phyloP scores from a whole-genome alignment of 2,113 vertebrate genomes.

The Cyanoderma ruficeps region DNA sequence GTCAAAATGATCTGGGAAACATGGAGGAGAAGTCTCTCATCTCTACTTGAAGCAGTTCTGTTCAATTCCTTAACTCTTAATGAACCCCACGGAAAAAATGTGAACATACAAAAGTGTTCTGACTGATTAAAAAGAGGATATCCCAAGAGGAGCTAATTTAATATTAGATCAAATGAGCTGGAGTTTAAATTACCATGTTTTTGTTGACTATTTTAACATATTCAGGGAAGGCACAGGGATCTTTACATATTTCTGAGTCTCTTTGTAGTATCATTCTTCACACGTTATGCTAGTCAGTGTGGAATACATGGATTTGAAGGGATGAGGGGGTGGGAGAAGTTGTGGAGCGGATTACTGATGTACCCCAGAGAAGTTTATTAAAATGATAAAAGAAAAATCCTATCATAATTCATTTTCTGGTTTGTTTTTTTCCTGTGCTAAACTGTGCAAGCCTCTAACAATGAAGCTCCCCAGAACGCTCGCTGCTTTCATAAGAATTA shows the following conservation, averaged over 20 bases:
- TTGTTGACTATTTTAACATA: slow-evolving; percentile 67
- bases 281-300: slow-evolving; percentile 23
- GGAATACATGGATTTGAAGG: slow-evolving; percentile 54
- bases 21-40: background rate
- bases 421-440: background rate
- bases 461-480: background rate
- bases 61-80: slow-evolving; percentile 51
- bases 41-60: slow-evolving; percentile 30
- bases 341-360: slow-evolving; percentile 30
- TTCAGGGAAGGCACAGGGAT: slow-evolving; percentile 48
- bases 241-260: slow-evolving; percentile 53
- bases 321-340: background rate
- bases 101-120: slow-evolving; percentile 30
- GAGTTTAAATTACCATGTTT: slow-evolving; percentile 64
- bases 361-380: slow-evolving; percentile 44
- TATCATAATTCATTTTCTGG: slow-evolving; percentile 17
- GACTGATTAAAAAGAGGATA: slow-evolving; percentile 39
- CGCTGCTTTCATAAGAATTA: background rate
- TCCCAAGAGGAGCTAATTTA: slow-evolving; percentile 64
- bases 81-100: slow-evolving; percentile 32
- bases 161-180: slow-evolving; percentile 69
- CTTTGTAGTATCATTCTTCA: slow-evolving; percentile 64
- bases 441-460: background rate
- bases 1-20: background rate
- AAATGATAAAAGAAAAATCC: slow-evolving; percentile 51